Evolutionary conservation across 2,888 invertebrate genomes (phyloP).

Genomic region (Agrilus cyanescens): DNA sequence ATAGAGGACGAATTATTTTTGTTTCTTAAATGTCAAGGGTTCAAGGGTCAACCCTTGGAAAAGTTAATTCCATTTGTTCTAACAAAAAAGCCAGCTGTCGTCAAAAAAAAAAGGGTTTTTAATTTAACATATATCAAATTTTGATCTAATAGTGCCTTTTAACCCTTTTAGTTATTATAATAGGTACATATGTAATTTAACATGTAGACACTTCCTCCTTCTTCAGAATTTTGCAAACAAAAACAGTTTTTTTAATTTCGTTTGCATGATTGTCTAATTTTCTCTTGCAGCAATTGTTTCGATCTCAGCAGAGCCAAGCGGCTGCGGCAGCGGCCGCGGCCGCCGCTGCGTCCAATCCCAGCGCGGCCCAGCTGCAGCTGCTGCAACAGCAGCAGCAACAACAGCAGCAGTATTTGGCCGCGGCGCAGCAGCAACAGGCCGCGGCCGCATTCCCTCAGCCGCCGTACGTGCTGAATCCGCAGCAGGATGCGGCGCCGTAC

Average conservation of each 20-base stretch:
- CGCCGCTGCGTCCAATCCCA: constrained; percentile 49
- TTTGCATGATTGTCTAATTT: background rate
- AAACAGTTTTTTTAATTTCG: background rate
- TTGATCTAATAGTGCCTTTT: too few species aligned
- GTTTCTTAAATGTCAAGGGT: too few species aligned
- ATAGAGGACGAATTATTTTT: too few species aligned
- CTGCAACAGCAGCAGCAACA: constrained; percentile 63
- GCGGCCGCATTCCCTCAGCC: constrained; percentile 68
- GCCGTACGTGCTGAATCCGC: constrained; percentile 77
- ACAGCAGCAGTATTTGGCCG: constrained; percentile 59
- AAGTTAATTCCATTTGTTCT: too few species aligned
- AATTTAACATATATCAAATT: too few species aligned
- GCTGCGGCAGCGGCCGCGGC: constrained; percentile 36
- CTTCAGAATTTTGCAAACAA: too few species aligned
- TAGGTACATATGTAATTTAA: too few species aligned
- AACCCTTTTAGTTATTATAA: too few species aligned
- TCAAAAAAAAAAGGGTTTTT: too few species aligned
- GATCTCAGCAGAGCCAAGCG: constrained; percentile 72
- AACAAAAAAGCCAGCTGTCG: too few species aligned
- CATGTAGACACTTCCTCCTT: too few species aligned
- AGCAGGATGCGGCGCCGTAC: constrained; percentile 53
- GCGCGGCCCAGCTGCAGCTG: constrained; percentile 58
- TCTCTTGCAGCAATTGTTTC: constrained; percentile 70
- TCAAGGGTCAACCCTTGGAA: too few species aligned
- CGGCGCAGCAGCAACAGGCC: constrained; percentile 54